Percentiles rank a stretch among this genome's conserved stretches.
phyloP scores from a whole-genome alignment of 2,113 vertebrate species.

The Edolisoma coerulescens region DNA sequence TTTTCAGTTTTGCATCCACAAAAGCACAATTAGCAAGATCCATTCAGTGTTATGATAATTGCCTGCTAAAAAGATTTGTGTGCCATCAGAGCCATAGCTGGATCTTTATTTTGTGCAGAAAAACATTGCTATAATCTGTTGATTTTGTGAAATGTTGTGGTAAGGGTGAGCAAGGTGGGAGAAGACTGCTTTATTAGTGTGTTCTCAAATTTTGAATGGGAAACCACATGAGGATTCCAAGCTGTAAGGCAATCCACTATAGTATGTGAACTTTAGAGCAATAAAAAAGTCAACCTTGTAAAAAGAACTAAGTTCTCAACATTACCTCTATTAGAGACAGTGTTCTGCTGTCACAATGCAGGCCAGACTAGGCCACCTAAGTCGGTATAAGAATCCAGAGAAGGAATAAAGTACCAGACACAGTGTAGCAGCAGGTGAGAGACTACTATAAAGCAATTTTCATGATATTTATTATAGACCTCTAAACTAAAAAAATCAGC shows the following conservation, averaged over 20 bases:
- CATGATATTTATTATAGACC: conserved; percentile 31
- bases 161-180: not conserved
- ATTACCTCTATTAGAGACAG: not conserved
- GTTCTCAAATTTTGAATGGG: conserved; percentile 17
- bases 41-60: not conserved
- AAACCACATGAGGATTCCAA: conserved; percentile 26
- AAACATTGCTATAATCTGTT: not conserved
- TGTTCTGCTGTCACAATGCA: not conserved
- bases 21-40: not conserved
- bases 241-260: not conserved
- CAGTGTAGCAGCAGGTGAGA: conserved; percentile 37
- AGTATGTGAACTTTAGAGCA: not conserved
- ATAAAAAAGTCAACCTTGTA: not conserved
- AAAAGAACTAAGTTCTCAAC: conserved; percentile 12
- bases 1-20: not conserved
- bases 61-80: not conserved
- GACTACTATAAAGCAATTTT: conserved; percentile 47
- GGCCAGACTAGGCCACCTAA: conserved; percentile 4
- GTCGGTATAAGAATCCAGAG: conserved; percentile 12
- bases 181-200: not conserved
- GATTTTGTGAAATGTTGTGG: not conserved
- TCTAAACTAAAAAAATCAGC: conserved; percentile 24
- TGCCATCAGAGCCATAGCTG: not conserved
- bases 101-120: not conserved
- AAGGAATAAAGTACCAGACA: conserved; percentile 19